These are phyloP conservation scores for Ecdyonurus torrentis DNA, from an alignment of 2,888 invertebrate species.

Conservation along the genomic window DNA sequence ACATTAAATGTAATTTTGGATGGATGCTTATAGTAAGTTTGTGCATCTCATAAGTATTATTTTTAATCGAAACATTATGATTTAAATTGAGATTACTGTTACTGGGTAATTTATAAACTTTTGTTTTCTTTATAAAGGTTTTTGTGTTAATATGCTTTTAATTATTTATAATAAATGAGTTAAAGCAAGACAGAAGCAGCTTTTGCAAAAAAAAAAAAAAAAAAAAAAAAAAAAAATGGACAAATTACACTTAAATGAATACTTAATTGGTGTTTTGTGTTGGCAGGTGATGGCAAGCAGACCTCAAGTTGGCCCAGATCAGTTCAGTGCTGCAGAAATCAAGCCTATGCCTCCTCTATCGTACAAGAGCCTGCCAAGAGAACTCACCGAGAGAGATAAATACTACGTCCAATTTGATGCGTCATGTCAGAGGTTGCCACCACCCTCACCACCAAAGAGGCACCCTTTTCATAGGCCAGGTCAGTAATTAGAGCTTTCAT, in stretches of 20 bases:
- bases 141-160: not conserved
- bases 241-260: too few species aligned
- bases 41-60: too few species aligned
- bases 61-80: not conserved
- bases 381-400: slow-evolving; percentile 24
- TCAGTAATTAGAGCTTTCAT: too few species aligned
- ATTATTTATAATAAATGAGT: not conserved
- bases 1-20: not conserved
- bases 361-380: slow-evolving; percentile 35
- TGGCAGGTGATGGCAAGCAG: not conserved
- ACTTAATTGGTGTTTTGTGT: slow-evolving; percentile 6
- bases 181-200: too few species aligned
- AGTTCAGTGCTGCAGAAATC: not conserved
- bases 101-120: not conserved
- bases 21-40: too few species aligned
- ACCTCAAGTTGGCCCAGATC: not conserved
- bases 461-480: slow-evolving; percentile 28
- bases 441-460: slow-evolving; percentile 64
- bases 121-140: not conserved
- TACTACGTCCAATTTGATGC: slow-evolving; percentile 34
- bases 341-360: slow-evolving; percentile 8
- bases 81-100: too few species aligned
- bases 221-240: too few species aligned
- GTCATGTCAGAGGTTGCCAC: slow-evolving; percentile 45
- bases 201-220: too few species aligned